Evolutionary conservation across 2,113 vertebrate genomes (phyloP).

Genomic region (Phrynosoma blainvillii): DNA sequence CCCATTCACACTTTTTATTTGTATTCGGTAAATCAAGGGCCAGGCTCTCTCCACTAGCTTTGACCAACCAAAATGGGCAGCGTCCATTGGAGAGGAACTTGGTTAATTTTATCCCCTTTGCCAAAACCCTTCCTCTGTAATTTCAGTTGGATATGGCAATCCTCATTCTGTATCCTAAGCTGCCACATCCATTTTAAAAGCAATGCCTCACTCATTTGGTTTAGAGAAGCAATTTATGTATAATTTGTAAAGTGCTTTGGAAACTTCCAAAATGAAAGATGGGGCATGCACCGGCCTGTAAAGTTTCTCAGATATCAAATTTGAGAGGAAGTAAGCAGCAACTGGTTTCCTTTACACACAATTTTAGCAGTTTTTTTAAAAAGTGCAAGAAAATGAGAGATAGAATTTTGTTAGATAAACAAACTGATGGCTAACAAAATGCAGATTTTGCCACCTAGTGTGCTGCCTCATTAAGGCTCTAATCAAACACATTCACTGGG

Average conservation of each 20-base stretch:
- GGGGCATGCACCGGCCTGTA: neutral
- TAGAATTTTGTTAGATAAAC: slow-evolving; percentile 1
- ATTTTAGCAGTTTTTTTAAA: neutral
- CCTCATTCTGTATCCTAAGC: slow-evolving; percentile 15
- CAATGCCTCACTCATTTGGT: slow-evolving; percentile 40
- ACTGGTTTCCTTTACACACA: neutral
- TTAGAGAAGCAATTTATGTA: slow-evolving; percentile 27
- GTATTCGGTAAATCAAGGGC: slow-evolving; percentile 45
- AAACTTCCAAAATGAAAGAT: slow-evolving; percentile 32
- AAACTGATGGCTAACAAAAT: neutral
- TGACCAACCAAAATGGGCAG: slow-evolving; percentile 54
- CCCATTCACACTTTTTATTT: slow-evolving; percentile 47
- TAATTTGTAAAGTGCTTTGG: slow-evolving; percentile 20
- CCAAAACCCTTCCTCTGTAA: slow-evolving; percentile 59
- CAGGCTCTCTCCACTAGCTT: slow-evolving; percentile 60
- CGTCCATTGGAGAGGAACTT: slow-evolving; percentile 47
- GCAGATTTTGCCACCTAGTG: slow-evolving; percentile 4
- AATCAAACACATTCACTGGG: neutral
- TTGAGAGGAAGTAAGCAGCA: neutral
- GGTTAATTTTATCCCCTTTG: slow-evolving; percentile 58
- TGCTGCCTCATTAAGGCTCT: no score
- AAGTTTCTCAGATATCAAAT: neutral
- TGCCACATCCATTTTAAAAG: slow-evolving; percentile 40
- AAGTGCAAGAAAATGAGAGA: neutral
- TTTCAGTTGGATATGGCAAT: slow-evolving; percentile 56